Percentiles rank a stretch among this genome's conserved stretches.
Evolutionary conservation across 2,113 vertebrate species (phyloP).

Genomic region (Burhinus oedicnemus): DNA sequence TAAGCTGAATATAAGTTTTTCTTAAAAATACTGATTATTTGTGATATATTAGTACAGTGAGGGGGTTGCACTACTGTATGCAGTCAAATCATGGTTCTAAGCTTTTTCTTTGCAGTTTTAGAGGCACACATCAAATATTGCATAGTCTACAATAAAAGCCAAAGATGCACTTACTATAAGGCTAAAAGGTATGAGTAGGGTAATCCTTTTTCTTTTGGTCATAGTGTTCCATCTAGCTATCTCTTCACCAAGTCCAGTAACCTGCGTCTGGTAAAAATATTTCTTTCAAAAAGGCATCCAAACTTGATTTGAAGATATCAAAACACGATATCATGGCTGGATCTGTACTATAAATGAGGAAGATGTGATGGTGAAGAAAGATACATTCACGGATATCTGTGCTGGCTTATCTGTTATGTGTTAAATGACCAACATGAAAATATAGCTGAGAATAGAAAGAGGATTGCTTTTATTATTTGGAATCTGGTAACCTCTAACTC

Average conservation of each 20-base stretch:
- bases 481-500: neutral
- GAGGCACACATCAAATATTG: neutral
- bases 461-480: neutral
- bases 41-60: neutral
- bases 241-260: neutral
- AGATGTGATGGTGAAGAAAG: neutral
- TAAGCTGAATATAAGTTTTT: neutral
- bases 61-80: accelerated
- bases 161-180: neutral
- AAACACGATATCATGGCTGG: neutral
- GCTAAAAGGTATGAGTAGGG: neutral
- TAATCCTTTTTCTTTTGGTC: neutral
- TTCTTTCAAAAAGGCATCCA: neutral
- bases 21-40: neutral
- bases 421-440: neutral
- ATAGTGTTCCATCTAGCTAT: neutral
- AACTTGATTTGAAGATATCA: neutral
- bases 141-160: neutral
- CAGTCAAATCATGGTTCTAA: neutral
- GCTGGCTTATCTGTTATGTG: neutral
- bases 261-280: neutral
- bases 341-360: neutral
- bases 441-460: neutral
- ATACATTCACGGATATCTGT: neutral
- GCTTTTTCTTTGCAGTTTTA: neutral